A percentile compares a stretch with the other conserved stretches of the same genome.
Conservation (phyloP, 2,113 vertebrate genomes). For the Microcebus ravelobensis region DNA sequence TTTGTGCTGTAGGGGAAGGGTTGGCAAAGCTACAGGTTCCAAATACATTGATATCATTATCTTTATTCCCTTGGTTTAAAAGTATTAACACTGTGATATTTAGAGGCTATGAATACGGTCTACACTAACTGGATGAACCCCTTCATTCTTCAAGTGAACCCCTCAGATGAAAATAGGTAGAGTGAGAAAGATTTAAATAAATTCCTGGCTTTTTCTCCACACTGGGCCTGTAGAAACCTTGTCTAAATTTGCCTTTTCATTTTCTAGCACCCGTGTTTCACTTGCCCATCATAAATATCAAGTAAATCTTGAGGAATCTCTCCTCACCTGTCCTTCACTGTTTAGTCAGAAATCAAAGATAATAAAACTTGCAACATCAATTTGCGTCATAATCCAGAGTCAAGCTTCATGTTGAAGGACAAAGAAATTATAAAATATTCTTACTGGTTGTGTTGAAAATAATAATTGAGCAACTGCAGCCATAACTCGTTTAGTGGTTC, state of each 20-base stretch:
- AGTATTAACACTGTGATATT: neutral
- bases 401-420: constrained; percentile 37
- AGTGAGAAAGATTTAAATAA: constrained; percentile 48
- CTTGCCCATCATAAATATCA: constrained; percentile 42
- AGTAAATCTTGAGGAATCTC: constrained; percentile 42
- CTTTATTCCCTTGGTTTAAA: neutral
- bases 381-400: neutral
- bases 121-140: neutral
- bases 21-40: neutral
- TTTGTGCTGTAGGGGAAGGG: too few species aligned
- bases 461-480: neutral
- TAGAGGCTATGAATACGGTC: neutral
- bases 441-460: constrained; percentile 24
- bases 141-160: neutral
- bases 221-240: constrained; percentile 30
- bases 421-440: neutral
- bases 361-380: constrained; percentile 57
- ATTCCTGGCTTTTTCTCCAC: constrained; percentile 20
- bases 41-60: neutral
- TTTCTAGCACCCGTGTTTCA: constrained; percentile 42
- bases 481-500: neutral
- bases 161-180: constrained; percentile 26
- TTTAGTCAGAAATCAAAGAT: constrained; percentile 64
- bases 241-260: neutral
- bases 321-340: constrained; percentile 57